phyloP scores from a whole-genome alignment of 1,140 invertebrate species.

The Drosophila willistoni region DNA sequence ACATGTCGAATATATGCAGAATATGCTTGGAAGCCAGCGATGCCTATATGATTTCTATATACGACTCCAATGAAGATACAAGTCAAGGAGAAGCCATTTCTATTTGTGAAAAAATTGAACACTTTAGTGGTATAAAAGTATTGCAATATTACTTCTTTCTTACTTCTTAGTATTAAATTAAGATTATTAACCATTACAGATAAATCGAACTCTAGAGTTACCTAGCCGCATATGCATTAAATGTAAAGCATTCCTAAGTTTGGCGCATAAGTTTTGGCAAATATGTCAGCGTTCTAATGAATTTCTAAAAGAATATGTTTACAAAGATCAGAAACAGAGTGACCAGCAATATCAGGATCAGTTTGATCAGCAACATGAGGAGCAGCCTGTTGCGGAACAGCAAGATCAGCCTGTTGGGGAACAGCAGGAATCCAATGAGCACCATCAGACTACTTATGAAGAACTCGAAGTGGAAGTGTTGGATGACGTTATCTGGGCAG shows the following conservation, averaged over 20 bases:
- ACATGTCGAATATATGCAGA: slow-evolving; percentile 57
- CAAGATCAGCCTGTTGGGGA: too few relatives aligned
- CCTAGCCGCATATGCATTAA: slow-evolving; percentile 65
- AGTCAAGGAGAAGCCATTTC: slow-evolving; percentile 30
- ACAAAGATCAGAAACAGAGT: slow-evolving; percentile 18
- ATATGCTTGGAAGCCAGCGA: slow-evolving; percentile 73
- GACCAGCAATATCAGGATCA: too few relatives aligned
- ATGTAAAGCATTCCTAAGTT: slow-evolving; percentile 63
- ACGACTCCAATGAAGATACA: slow-evolving; percentile 39
- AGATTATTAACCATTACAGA: slow-evolving; percentile 30
- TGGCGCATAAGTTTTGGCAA: slow-evolving; percentile 71
- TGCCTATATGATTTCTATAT: slow-evolving; percentile 71
- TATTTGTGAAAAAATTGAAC: slow-evolving; percentile 72
- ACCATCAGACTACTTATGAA: slow-evolving; percentile 29
- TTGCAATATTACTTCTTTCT: not conserved
- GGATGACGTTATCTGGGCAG: slow-evolving; percentile 51
- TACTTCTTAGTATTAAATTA: too few relatives aligned
- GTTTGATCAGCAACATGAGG: too few relatives aligned
- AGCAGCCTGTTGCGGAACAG: too few relatives aligned
- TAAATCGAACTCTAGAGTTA: slow-evolving; percentile 49
- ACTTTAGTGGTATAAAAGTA: slow-evolving; percentile 67
- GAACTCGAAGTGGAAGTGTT: slow-evolving; percentile 52
- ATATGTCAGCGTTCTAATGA: slow-evolving; percentile 73
- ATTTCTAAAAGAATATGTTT: slow-evolving; percentile 66
- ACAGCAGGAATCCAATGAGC: too few relatives aligned